phyloP scores from a whole-genome alignment of 2,113 vertebrate genomes.

The Melanostigma gelatinosum region DNA sequence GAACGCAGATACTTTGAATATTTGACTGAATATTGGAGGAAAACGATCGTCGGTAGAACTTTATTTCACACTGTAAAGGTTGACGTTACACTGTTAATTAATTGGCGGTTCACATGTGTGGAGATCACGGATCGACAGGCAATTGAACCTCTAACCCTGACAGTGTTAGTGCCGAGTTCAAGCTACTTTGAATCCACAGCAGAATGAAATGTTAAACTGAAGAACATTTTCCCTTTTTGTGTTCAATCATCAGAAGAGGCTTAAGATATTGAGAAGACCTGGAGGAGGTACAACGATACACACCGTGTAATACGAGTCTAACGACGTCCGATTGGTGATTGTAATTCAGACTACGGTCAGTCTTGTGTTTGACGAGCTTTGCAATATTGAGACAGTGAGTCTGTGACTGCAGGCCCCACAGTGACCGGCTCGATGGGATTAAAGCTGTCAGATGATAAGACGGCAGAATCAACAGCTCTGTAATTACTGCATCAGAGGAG shows the following conservation, averaged over 20 bases:
- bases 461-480: background rate
- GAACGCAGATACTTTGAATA: too few relatives aligned
- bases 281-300: constrained; percentile 18
- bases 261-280: constrained; percentile 10
- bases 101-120: too few relatives aligned
- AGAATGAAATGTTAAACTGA: background rate
- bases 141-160: background rate
- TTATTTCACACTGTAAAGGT: too few relatives aligned
- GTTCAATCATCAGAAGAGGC: background rate
- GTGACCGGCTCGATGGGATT: background rate
- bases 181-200: background rate
- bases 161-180: background rate
- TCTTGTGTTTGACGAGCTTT: background rate
- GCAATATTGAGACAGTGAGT: background rate
- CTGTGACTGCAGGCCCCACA: background rate
- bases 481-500: constrained; percentile 4
- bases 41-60: too few relatives aligned
- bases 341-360: too few relatives aligned
- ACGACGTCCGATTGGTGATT: too few relatives aligned
- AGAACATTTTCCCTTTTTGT: background rate
- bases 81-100: too few relatives aligned
- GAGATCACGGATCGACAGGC: too few relatives aligned
- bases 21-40: too few relatives aligned
- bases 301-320: background rate
- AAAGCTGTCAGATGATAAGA: constrained; percentile 10